phyloP scores from a whole-genome alignment of 2,888 invertebrate genomes.

The Slavum lentiscoides region DNA sequence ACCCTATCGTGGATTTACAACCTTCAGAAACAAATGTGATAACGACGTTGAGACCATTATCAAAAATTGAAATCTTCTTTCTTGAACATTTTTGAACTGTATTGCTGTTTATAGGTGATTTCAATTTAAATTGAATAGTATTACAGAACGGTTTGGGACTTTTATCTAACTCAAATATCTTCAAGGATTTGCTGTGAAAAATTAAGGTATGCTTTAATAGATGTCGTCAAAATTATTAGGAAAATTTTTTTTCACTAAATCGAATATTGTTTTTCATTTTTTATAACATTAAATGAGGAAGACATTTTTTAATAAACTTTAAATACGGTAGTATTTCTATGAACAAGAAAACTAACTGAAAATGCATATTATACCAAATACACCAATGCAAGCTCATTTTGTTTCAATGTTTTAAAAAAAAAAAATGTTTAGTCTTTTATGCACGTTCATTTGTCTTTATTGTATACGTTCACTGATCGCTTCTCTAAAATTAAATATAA shows the following conservation, averaged over 20 bases:
- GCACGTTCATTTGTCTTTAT: no score
- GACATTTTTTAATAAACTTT: no score
- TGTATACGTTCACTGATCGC: no score
- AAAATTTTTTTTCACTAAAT: not conserved
- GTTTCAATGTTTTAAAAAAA: no score
- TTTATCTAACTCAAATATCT: constrained; percentile 15
- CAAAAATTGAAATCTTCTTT: constrained; percentile 28
- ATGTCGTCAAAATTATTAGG: not conserved
- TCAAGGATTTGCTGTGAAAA: not conserved
- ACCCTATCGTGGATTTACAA: not conserved
- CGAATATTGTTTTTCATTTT: not conserved
- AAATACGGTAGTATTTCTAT: no score
- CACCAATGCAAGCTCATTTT: no score
- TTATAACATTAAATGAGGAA: not conserved
- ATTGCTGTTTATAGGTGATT: constrained; percentile 21
- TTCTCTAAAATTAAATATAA: no score
- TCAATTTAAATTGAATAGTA: constrained; percentile 31
- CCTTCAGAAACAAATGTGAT: not conserved
- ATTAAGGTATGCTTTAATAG: not conserved
- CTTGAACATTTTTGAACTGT: constrained; percentile 12
- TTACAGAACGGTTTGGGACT: not conserved
- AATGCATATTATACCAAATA: no score
- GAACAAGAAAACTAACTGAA: no score
- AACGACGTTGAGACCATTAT: constrained; percentile 13
- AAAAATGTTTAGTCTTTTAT: no score